Evolutionary conservation across 2,113 vertebrate genomes (phyloP).

Genomic region (Gasterosteus nipponicus): DNA sequence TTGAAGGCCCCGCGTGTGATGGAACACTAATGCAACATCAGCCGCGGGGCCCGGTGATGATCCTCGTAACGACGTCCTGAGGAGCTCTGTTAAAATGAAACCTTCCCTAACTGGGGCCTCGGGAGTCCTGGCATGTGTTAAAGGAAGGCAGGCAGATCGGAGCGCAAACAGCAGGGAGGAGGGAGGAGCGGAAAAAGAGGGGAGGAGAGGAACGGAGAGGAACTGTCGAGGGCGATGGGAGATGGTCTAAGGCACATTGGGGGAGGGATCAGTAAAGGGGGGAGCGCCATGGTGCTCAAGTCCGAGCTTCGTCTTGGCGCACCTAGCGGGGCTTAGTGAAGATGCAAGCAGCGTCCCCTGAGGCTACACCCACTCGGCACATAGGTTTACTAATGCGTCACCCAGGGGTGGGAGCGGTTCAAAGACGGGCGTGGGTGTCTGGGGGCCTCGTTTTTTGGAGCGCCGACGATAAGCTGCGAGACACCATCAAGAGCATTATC

Average conservation of each 20-base stretch:
- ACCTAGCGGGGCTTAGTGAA: conserved; percentile 71
- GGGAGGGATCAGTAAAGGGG: conserved; percentile 9
- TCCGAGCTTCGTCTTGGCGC: conserved; percentile 79
- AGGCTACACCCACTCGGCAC: conserved; percentile 48
- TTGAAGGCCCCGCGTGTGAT: conserved; percentile 50
- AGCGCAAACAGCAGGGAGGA: conserved; percentile 61
- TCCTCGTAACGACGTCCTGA: conserved; percentile 75
- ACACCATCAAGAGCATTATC: conserved; percentile 71
- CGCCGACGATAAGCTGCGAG: conserved; percentile 59
- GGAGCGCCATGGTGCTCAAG: conserved; percentile 49
- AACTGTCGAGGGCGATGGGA: conserved; percentile 37
- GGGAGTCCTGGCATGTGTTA: conserved; percentile 75
- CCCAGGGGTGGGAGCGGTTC: conserved; percentile 61
- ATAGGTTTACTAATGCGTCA: conserved; percentile 55
- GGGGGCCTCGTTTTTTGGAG: conserved; percentile 57
- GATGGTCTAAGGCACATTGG: conserved; percentile 39
- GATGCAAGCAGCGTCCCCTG: conserved; percentile 43
- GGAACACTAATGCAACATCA: conserved; percentile 73
- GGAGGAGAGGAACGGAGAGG: background rate
- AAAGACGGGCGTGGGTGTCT: conserved; percentile 56
- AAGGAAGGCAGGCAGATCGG: conserved; percentile 55
- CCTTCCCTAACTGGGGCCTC: conserved; percentile 65
- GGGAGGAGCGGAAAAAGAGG: conserved; percentile 14
- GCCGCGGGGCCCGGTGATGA: conserved; percentile 61
- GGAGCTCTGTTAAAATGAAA: conserved; percentile 67